Percentiles rank a stretch among this genome's conserved stretches.
These are phyloP conservation scores for Mugil cephalus DNA, from an alignment of 2,113 vertebrate genomes.

Conservation along the genomic window DNA sequence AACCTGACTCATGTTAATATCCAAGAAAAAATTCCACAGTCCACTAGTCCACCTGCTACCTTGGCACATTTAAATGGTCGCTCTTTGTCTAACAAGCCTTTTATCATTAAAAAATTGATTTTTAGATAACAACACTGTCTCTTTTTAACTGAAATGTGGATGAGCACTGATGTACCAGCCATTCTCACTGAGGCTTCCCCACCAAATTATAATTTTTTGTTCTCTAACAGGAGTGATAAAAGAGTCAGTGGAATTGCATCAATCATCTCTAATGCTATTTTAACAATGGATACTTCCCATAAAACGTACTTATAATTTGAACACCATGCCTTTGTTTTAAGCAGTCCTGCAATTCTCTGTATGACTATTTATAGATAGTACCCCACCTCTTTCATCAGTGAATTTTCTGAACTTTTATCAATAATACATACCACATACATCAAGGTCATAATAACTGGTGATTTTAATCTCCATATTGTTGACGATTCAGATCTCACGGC, in stretches of 20 bases:
- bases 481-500: not conserved
- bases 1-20: too few relatives aligned
- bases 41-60: too few relatives aligned
- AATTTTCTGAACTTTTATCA: not conserved
- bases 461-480: conserved; percentile 6
- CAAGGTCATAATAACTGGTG: not conserved
- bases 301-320: too few relatives aligned
- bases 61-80: too few relatives aligned
- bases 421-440: not conserved
- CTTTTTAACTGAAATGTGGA: not conserved
- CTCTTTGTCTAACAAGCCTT: too few relatives aligned
- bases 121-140: too few relatives aligned
- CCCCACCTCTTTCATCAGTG: not conserved
- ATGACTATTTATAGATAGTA: not conserved
- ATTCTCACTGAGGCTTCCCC: not conserved
- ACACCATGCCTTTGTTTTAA: not conserved
- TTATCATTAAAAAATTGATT: too few relatives aligned
- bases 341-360: not conserved
- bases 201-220: not conserved
- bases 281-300: not conserved
- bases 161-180: not conserved
- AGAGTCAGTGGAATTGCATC: not conserved
- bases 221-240: not conserved
- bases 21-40: too few relatives aligned
- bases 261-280: not conserved